Base-by-base conservation (phyloP, 2,797 vertebrate species). In the Phataginus tetradactyla region DNA sequence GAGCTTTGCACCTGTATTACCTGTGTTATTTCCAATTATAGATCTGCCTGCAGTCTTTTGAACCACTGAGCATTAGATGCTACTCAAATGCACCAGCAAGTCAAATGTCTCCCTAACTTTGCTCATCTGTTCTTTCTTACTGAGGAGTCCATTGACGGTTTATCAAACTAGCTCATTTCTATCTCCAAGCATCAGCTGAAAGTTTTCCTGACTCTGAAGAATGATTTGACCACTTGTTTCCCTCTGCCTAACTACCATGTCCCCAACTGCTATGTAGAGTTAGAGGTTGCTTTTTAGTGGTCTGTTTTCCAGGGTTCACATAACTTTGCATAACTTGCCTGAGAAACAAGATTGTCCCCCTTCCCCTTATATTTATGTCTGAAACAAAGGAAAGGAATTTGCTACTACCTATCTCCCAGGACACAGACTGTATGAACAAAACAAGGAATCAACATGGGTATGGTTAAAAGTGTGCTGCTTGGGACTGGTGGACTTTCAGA, bases 51-150 rank as follows among this genome's bases (percentile, higher is more conserved):
- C n/a, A 42, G 87, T 61, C 61, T 59, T 87, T 29, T 78, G 84
- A 95, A 84, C 21, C 53, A 61, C 0, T 77, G 32, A 90, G 23
- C 84, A 85, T 74, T 85, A 71, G 66, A 25, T 53, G 11, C 61
- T 66, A 21, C 13, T 80, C 51, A 80, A 17, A 90, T 18, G 23
- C 27, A 69, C 32, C 39, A 51, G 32, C 27, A 71, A 74, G 12
- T 88, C 72, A 64, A 78, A 59, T 49, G 2, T 17, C 74, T 80
- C 18, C n/a, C 20, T 95, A 51, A 85, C 23, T 20, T 87, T 37
- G 13, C 23, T 86, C 63, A 57, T 68, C n/a, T 64, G 25, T 75
- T 86, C 12, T 55, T 57, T 96, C 68, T 91, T 29, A n/a, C 49
- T 42, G 57, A 86, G 77, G 79, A 75, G 78, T 11, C 12, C 45